These are phyloP conservation scores for Archilochus colubris DNA, from an alignment of 2,113 vertebrate species.

Conservation along the genomic window DNA sequence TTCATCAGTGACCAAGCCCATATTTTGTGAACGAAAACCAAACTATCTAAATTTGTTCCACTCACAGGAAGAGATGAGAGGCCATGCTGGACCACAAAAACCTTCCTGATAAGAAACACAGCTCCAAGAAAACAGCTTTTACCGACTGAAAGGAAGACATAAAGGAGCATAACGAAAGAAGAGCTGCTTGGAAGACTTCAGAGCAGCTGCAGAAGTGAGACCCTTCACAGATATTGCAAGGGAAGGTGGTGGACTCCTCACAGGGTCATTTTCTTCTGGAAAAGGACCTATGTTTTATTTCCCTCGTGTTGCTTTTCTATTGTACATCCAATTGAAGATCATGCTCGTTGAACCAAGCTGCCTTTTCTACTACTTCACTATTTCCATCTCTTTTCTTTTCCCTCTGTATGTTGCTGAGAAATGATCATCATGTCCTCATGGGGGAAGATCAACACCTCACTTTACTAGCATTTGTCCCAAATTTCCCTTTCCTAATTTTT, in stretches of 20 bases:
- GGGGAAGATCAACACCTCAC: background rate
- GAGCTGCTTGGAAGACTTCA: background rate
- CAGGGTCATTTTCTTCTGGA: background rate
- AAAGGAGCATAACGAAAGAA: background rate
- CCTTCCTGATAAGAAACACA: background rate
- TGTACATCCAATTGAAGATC: background rate
- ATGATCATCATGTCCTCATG: background rate
- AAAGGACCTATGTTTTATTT: background rate
- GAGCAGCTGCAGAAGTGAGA: background rate
- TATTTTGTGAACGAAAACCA: background rate
- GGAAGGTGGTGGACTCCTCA: background rate
- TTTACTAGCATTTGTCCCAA: background rate
- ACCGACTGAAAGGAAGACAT: background rate
- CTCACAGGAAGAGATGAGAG: background rate
- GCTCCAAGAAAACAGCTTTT: background rate
- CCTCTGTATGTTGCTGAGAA: background rate
- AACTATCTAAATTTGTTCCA: background rate
- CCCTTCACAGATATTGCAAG: rapidly evolving
- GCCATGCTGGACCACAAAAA: background rate
- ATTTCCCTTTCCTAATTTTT: background rate
- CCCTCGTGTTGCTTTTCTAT: background rate
- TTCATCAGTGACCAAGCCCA: background rate
- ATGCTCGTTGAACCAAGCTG: background rate
- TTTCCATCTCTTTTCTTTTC: background rate
- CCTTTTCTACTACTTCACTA: background rate